A percentile compares a stretch with the other conserved stretches of the same genome.
These are phyloP conservation scores for Agrochola litura DNA, from an alignment of 2,888 invertebrate species.

Conservation along the genomic window DNA sequence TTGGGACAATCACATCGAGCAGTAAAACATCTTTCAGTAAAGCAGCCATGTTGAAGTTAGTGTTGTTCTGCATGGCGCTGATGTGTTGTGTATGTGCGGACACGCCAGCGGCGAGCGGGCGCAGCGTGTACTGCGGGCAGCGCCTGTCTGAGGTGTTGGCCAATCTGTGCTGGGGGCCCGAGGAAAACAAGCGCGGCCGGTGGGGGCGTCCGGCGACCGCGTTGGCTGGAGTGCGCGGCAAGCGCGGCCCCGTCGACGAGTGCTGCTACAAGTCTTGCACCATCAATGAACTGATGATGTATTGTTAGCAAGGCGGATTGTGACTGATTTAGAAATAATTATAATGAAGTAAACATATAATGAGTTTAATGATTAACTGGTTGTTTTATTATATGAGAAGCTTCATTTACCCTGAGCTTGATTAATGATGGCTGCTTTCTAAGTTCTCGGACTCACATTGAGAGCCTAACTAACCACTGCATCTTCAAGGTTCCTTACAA, in stretches of 20 bases:
- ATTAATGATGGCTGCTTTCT: neutral
- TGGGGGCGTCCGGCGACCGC: constrained; percentile 25
- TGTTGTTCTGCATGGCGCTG: constrained; percentile 27
- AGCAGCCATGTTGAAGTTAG: constrained; percentile 36
- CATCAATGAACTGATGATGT: constrained; percentile 63
- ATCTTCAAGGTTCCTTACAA: neutral
- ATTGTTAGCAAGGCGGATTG: constrained; percentile 56
- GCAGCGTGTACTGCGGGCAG: constrained; percentile 54
- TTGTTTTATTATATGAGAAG: neutral
- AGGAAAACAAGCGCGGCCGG: constrained; percentile 36
- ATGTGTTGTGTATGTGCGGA: constrained; percentile 14
- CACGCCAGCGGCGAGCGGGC: constrained; percentile 2
- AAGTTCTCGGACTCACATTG: neutral
- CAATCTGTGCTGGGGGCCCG: constrained; percentile 43
- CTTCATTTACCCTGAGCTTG: neutral
- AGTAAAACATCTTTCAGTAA: neutral
- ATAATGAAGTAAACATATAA: constrained; percentile 36
- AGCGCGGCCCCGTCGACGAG: constrained; percentile 65
- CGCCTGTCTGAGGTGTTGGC: constrained; percentile 39
- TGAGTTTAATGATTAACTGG: neutral
- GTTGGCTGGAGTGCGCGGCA: constrained; percentile 58
- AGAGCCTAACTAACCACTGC: neutral
- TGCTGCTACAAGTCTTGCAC: constrained; percentile 72
- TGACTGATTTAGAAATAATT: constrained; percentile 8
- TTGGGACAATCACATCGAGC: constrained; percentile 19